These are phyloP conservation scores for Anadara kagoshimensis DNA, from an alignment of 1,140 invertebrate genomes.

Conservation along the genomic window DNA sequence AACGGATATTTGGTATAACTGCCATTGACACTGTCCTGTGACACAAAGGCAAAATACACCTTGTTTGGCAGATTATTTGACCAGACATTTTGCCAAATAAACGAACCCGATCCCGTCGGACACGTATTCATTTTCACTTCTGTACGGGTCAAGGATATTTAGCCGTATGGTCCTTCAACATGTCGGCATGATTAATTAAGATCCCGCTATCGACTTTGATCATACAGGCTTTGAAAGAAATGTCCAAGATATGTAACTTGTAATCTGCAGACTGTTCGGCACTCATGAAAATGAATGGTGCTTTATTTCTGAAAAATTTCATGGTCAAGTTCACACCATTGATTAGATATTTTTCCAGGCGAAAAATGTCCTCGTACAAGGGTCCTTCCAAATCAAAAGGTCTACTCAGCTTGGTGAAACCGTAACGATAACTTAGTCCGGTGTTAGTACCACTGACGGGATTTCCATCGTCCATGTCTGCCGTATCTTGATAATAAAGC, in stretches of 20 bases:
- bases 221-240: constrained; percentile 17
- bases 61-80: constrained; percentile 23
- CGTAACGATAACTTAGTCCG: constrained; percentile 11
- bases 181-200: constrained; percentile 26
- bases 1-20: constrained; percentile 33
- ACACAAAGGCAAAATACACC: constrained; percentile 16
- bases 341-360: constrained; percentile 20
- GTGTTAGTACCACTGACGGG: constrained; percentile 10
- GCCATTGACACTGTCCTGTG: constrained; percentile 28
- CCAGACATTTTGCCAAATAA: constrained; percentile 32
- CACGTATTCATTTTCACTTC: constrained; percentile 32
- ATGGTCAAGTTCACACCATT: constrained; percentile 18
- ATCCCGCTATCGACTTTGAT: constrained; percentile 18
- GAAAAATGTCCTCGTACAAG: constrained; percentile 18
- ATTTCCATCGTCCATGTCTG: constrained; percentile 16
- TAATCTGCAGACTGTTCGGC: constrained; percentile 5
- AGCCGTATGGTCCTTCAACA: constrained; percentile 15
- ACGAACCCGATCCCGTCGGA: constrained; percentile 29
- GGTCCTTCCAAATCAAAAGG: constrained; percentile 21
- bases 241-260: constrained; percentile 22
- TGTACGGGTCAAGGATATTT: constrained; percentile 27
- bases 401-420: constrained; percentile 9
- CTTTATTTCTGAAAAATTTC: constrained; percentile 9
- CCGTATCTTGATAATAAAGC: constrained; percentile 11
- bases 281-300: constrained; percentile 24